These are phyloP conservation scores for Amphiprion ocellaris DNA, from an alignment of 2,113 vertebrate species.

Conservation along the genomic window DNA sequence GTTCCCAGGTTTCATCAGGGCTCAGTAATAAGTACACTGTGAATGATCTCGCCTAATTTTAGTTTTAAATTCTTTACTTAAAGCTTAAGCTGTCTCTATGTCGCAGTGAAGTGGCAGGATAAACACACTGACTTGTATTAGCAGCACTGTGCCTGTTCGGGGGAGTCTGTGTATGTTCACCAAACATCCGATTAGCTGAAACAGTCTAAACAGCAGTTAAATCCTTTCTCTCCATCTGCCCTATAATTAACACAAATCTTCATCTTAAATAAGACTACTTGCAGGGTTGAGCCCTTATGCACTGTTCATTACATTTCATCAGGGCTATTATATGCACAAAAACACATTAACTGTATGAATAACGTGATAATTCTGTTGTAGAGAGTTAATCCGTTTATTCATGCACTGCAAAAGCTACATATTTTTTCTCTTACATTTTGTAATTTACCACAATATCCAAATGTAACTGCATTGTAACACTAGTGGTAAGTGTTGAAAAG, in stretches of 20 bases:
- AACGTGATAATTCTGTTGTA: background rate
- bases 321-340: background rate
- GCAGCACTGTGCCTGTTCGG: constrained; percentile 52
- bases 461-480: background rate
- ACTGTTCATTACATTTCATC: constrained; percentile 3
- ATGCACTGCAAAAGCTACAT: too few relatives aligned
- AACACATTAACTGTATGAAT: background rate
- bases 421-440: too few relatives aligned
- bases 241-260: constrained; percentile 56
- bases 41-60: constrained; percentile 1
- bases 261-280: constrained; percentile 41
- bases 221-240: constrained; percentile 72
- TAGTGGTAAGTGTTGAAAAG: background rate
- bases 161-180: constrained; percentile 66
- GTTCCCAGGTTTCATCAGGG: background rate
- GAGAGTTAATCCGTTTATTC: background rate
- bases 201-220: constrained; percentile 63
- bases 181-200: constrained; percentile 74
- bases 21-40: background rate
- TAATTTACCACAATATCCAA: background rate
- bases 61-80: constrained; percentile 26
- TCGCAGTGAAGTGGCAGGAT: constrained; percentile 79
- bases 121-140: constrained; percentile 75
- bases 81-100: constrained; percentile 60
- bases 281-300: constrained; percentile 16